These are phyloP conservation scores for Hipposideros larvatus DNA, from an alignment of 2,797 vertebrate species.

Conservation along the genomic window DNA sequence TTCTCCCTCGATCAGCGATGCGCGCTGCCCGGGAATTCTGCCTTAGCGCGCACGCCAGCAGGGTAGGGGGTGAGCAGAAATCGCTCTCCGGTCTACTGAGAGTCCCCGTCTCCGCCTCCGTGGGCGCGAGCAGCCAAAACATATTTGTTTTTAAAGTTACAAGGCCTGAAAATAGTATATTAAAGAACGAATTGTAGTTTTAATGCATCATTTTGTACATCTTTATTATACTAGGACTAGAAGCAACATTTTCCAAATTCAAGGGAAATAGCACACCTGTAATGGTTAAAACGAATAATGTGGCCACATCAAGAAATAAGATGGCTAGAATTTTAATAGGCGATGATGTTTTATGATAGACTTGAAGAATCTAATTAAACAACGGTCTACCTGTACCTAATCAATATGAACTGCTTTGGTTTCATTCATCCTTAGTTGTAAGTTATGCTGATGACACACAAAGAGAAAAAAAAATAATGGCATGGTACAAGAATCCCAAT, in stretches of 20 bases:
- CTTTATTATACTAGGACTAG: not conserved
- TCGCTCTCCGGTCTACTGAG: too few relatives aligned
- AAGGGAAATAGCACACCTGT: not conserved
- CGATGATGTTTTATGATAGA: not conserved
- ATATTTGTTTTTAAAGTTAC: not conserved
- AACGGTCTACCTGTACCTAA: not conserved
- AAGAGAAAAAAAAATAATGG: not conserved
- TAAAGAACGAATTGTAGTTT: not conserved
- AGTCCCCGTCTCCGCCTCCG: too few relatives aligned
- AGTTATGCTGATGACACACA: not conserved
- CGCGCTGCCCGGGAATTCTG: too few relatives aligned
- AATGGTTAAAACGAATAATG: slow-evolving; percentile 47
- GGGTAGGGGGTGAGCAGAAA: too few relatives aligned
- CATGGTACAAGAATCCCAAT: not conserved
- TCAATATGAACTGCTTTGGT: slow-evolving; percentile 1
- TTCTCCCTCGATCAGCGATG: too few relatives aligned
- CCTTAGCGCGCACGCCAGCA: too few relatives aligned
- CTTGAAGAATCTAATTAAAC: slow-evolving; percentile 49
- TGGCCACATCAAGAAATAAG: not conserved
- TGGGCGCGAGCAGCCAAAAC: too few relatives aligned
- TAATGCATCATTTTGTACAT: not conserved
- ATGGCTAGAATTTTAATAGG: not conserved
- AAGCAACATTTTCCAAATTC: slow-evolving; percentile 48
- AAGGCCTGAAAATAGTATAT: not conserved
- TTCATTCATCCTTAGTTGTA: not conserved